Conservation (phyloP, 2,797 vertebrate genomes). For the Pseudochaenichthys georgianus region DNA sequence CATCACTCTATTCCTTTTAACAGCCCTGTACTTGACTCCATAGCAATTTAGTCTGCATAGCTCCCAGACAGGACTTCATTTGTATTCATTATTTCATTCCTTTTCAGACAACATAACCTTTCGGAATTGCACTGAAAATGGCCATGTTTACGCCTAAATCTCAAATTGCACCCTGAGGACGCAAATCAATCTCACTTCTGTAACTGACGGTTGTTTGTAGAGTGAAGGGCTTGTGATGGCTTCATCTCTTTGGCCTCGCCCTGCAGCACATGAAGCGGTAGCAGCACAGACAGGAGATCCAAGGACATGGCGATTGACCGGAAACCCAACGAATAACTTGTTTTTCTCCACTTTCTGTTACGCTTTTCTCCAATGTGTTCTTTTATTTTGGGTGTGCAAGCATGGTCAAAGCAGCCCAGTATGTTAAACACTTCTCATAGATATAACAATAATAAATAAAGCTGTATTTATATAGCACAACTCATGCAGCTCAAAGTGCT, state of each 20-base stretch:
- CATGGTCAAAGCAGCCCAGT: not conserved
- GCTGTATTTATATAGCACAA: no score
- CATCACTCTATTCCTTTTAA: slow-evolving; percentile 53
- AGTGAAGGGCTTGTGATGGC: slow-evolving; percentile 51
- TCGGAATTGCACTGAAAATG: slow-evolving; percentile 60
- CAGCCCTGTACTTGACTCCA: slow-evolving; percentile 43
- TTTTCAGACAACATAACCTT: slow-evolving; percentile 57
- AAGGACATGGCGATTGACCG: slow-evolving; percentile 15
- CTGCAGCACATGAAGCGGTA: slow-evolving; percentile 21
- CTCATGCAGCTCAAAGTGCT: no score
- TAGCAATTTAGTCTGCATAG: slow-evolving; percentile 48
- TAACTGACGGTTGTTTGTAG: slow-evolving; percentile 50
- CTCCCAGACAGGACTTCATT: slow-evolving; percentile 39
- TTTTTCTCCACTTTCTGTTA: slow-evolving; percentile 2
- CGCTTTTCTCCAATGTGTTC: not conserved
- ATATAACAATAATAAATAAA: no score
- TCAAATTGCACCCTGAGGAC: slow-evolving; percentile 58
- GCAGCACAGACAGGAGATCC: slow-evolving; percentile 14
- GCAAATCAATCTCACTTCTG: slow-evolving; percentile 65
- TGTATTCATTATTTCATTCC: slow-evolving; percentile 64
- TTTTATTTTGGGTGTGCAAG: not conserved
- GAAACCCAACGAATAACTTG: slow-evolving; percentile 15
- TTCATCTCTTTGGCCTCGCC: slow-evolving; percentile 43
- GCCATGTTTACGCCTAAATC: slow-evolving; percentile 64
- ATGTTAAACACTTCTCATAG: not conserved